Conservation (phyloP, 37 sponge, comb jelly and placozoan species). For the Axinella damicornis region DNA sequence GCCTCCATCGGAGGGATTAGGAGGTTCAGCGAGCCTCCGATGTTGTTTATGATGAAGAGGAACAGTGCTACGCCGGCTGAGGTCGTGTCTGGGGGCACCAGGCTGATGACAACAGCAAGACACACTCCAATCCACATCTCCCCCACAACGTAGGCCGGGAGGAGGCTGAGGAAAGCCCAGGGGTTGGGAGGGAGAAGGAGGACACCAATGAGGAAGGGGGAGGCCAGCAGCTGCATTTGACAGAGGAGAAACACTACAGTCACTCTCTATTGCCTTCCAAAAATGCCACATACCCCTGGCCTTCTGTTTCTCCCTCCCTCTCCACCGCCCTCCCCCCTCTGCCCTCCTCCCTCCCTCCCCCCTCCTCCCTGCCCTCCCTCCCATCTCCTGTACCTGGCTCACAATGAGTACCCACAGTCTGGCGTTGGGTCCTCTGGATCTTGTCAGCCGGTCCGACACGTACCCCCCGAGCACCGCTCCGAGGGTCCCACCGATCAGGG, state of each 20-base stretch:
- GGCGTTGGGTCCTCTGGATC: slow-evolving; percentile 10
- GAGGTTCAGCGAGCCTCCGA: slow-evolving; percentile 63
- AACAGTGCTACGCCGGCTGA: slow-evolving; percentile 74
- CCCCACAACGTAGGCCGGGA: slow-evolving; percentile 75
- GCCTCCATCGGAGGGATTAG: slow-evolving; percentile 46
- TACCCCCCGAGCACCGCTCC: slow-evolving; percentile 82
- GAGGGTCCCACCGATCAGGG: slow-evolving; percentile 77
- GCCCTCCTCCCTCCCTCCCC: neutral
- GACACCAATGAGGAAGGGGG: slow-evolving; percentile 77
- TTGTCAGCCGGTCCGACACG: slow-evolving; percentile 68
- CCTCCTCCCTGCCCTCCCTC: neutral
- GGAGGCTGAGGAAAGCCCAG: slow-evolving; percentile 77
- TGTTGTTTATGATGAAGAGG: slow-evolving; percentile 76
- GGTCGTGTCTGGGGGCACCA: slow-evolving; percentile 54
- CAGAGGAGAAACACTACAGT: too few relatives aligned
- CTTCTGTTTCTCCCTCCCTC: too few relatives aligned
- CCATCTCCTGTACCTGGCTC: slow-evolving; percentile 47
- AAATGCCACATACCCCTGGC: too few relatives aligned
- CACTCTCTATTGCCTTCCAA: too few relatives aligned
- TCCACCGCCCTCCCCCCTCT: too few relatives aligned
- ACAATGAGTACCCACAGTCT: slow-evolving; percentile 80
- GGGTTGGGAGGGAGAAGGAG: slow-evolving; percentile 68
- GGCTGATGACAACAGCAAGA: slow-evolving; percentile 73
- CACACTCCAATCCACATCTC: slow-evolving; percentile 93
- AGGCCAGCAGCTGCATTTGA: slow-evolving; percentile 67